Percentiles rank a stretch among this genome's conserved stretches.
Evolutionary conservation across 1,140 invertebrate genomes (phyloP).

Genomic region (Megalopta genalis): DNA sequence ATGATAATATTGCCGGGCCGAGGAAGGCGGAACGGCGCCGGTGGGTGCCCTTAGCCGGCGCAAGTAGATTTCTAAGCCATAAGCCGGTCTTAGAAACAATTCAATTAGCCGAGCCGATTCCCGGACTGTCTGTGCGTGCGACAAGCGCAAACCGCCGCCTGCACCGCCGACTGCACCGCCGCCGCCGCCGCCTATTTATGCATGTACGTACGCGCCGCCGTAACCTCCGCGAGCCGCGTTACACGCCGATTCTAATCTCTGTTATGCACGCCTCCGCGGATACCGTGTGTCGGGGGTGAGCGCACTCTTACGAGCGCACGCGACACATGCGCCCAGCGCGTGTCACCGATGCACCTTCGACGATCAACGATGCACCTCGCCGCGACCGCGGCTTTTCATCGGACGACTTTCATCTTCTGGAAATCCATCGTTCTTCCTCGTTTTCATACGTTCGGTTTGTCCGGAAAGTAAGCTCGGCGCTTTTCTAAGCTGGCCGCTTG

Average conservation of each 20-base stretch:
- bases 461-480: too few relatives aligned
- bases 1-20: conserved; percentile 45
- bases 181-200: too few relatives aligned
- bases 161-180: too few relatives aligned
- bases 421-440: too few relatives aligned
- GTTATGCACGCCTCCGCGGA: conserved; percentile 24
- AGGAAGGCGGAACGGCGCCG: conserved; percentile 6
- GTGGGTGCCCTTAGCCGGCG: conserved; percentile 32
- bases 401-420: too few relatives aligned
- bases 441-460: too few relatives aligned
- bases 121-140: conserved; percentile 32
- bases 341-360: too few relatives aligned
- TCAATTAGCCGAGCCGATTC: conserved; percentile 58
- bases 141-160: too few relatives aligned
- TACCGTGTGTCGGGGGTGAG: background rate
- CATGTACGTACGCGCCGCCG: background rate
- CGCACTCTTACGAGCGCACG: background rate
- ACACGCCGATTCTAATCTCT: conserved; percentile 53
- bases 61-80: conserved; percentile 42
- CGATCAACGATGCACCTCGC: too few relatives aligned
- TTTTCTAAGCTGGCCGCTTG: too few relatives aligned
- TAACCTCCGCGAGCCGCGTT: conserved; percentile 10
- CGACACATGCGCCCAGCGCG: background rate
- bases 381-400: too few relatives aligned
- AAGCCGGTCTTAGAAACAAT: conserved; percentile 61